These are phyloP conservation scores for Betta splendens DNA, from an alignment of 2,797 vertebrate species.

Conservation along the genomic window DNA sequence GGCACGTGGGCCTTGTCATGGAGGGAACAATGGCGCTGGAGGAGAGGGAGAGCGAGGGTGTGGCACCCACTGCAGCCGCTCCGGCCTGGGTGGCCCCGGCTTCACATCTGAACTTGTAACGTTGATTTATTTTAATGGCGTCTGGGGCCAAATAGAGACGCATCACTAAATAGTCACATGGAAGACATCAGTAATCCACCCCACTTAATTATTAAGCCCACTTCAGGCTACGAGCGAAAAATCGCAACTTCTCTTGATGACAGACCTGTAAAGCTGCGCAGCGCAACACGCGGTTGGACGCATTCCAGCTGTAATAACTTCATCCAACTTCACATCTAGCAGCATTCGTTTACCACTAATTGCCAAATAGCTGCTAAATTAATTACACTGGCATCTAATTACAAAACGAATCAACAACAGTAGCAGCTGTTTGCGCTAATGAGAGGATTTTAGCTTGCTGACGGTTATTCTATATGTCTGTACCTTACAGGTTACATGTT, in stretches of 20 bases:
- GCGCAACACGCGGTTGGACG: background rate
- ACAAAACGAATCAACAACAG: background rate
- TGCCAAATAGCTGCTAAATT: background rate
- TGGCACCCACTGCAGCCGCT: constrained; percentile 49
- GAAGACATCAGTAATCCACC: constrained; percentile 5
- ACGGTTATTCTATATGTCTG: no score
- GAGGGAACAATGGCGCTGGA: constrained; percentile 75
- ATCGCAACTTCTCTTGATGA: background rate
- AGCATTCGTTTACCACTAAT: background rate
- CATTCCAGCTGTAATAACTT: background rate
- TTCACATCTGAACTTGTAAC: constrained; percentile 45
- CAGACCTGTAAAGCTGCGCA: background rate
- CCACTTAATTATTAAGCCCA: background rate
- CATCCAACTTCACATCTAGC: background rate
- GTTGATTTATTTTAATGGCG: constrained; percentile 3
- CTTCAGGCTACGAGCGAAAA: background rate
- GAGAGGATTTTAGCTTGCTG: no score
- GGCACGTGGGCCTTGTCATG: constrained; percentile 82
- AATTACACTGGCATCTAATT: background rate
- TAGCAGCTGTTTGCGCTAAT: background rate
- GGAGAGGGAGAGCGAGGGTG: constrained; percentile 52
- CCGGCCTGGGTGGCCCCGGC: constrained; percentile 62
- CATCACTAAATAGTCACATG: background rate
- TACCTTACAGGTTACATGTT: no score
- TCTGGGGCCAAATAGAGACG: background rate